Evolutionary conservation across 2,113 vertebrate genomes (phyloP), one percentile per base, ranked within the genome.

Genomic region (Xenopus tropicalis): DNA sequence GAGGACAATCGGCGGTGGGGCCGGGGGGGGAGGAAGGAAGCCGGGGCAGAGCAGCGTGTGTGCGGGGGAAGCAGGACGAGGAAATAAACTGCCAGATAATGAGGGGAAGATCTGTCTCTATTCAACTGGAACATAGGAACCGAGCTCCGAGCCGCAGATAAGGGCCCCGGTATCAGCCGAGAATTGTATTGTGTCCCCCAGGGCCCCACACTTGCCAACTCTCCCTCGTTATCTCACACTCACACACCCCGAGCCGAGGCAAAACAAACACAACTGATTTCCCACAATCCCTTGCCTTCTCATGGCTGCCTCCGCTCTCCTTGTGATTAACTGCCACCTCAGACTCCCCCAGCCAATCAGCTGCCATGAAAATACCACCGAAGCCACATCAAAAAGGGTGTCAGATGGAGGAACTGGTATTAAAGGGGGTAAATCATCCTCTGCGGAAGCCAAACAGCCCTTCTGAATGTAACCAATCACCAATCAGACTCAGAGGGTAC

Each of bases 1-100:
- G 72, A 75, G 69, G 20, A 75, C 72, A 75, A 75, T 75, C 57
- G 52, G 57, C n/a, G n/a, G n/a, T n/a, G n/a, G 16, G 46, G 65
- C 57, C 57, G 58, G 72, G 12, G 72, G 29, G 19, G 61, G 24
- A 74, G 72, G 72, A 74, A 74, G 72, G 72, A 74, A 74, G 46
- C 72, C 25, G 59, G 72, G 72, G 72, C 72, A 74, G 63, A 67
- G 37, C 52, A 74, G 63, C 52, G 52, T 66, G 71, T 63, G 62
- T n/a, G 23, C 21, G 11, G 54, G 42, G 72, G 61, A 74, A 61
- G 65, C 63, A 58, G 65, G 72, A 74, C 64, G 11, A 67, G 72
- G 64, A 74, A 74, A 67, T 59, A 14, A 20, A 20, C 29, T 42
- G 19, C 29, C 13, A 66, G 51, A 74, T 74, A 66, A 74, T 67